A percentile compares a stretch with the other conserved stretches of the same genome.
Evolutionary conservation across 1,140 invertebrate species (phyloP).

Genomic region (Anastatus disparis): DNA sequence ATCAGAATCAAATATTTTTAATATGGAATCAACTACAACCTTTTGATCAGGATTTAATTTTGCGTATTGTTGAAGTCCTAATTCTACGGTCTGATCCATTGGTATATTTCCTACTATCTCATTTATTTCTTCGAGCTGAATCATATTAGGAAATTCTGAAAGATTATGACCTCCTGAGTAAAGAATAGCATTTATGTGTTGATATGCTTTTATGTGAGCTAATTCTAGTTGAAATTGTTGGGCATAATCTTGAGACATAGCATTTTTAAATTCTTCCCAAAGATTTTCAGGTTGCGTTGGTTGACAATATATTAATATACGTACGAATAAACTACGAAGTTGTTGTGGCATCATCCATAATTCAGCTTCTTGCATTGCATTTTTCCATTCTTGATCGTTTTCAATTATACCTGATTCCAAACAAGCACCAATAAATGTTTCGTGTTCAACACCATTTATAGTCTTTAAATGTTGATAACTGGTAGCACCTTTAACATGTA

Average conservation of each 20-base stretch:
- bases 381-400: conserved; percentile 44
- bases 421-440: conserved; percentile 51
- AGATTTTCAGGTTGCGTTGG: neutral
- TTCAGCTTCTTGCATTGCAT: conserved; percentile 48
- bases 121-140: neutral
- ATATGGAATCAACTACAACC: conserved; percentile 13
- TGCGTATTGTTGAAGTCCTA: conserved; percentile 5
- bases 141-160: neutral
- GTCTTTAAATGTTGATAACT: conserved; percentile 53
- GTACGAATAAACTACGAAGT: conserved; percentile 28
- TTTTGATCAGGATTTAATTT: conserved; percentile 29
- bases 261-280: too few species aligned
- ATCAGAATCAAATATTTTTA: neutral
- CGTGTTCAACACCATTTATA: conserved; percentile 45
- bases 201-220: conserved; percentile 8
- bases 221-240: too few species aligned
- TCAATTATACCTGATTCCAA: conserved; percentile 38
- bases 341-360: conserved; percentile 22
- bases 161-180: neutral
- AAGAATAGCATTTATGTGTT: conserved; percentile 2
- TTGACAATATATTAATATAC: conserved; percentile 34
- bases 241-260: too few species aligned
- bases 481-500: conserved; percentile 31
- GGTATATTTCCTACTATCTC: neutral
- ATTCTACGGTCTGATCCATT: neutral